Conservation (phyloP, 2,888 invertebrate species). For the Chrysodeixis includens region DNA sequence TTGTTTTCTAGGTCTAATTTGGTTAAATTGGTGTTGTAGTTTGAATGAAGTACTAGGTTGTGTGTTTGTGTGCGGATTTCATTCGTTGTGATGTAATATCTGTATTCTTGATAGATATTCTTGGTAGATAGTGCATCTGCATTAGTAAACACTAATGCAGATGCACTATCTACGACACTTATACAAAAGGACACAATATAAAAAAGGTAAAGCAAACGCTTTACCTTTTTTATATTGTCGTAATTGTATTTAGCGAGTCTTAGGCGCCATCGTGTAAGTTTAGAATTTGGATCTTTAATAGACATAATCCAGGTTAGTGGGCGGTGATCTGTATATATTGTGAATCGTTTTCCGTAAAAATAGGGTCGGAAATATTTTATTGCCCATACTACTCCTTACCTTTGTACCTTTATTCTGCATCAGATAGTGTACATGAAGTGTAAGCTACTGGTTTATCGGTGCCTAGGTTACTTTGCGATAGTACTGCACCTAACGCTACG, state of each 20-base stretch:
- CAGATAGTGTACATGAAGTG: slow-evolving; percentile 54
- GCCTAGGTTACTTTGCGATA: slow-evolving; percentile 59
- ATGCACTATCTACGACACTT: too few species aligned
- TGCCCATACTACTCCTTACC: too few species aligned
- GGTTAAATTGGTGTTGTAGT: too few species aligned
- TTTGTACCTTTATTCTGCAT: slow-evolving; percentile 55
- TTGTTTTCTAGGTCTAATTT: too few species aligned
- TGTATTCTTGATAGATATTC: slow-evolving; percentile 57
- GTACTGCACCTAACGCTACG: slow-evolving; percentile 57
- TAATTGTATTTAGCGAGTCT: slow-evolving; percentile 60
- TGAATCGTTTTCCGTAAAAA: slow-evolving; percentile 68
- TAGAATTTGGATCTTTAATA: slow-evolving; percentile 69
- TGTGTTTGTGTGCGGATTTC: neutral
- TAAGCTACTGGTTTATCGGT: slow-evolving; percentile 57
- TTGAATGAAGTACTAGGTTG: slow-evolving; percentile 20
- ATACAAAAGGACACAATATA: too few species aligned
- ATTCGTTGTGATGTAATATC: slow-evolving; percentile 29
- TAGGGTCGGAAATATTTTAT: slow-evolving; percentile 69
- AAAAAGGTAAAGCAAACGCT: too few species aligned
- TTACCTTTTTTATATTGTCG: slow-evolving; percentile 56
- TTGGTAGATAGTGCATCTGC: slow-evolving; percentile 59
- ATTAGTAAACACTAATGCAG: too few species aligned
- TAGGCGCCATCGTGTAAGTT: slow-evolving; percentile 68
- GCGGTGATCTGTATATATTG: slow-evolving; percentile 72
- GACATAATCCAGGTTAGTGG: slow-evolving; percentile 69